A percentile compares a stretch with the other conserved stretches of the same genome.
phyloP scores from a whole-genome alignment of 2,113 vertebrate genomes.

The Tetrax tetrax region DNA sequence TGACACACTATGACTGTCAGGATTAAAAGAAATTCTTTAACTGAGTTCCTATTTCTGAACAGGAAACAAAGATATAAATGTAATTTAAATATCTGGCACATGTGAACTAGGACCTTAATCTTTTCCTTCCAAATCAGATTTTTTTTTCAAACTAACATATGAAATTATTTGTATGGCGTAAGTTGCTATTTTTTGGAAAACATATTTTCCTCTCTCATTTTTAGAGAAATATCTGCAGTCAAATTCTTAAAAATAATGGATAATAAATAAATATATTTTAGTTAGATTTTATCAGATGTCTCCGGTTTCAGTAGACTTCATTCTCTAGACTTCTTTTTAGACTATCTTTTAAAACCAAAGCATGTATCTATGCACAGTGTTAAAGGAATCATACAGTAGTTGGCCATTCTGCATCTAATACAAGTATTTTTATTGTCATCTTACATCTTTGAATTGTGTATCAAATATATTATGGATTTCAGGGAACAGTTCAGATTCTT shows the following conservation, averaged over 20 bases:
- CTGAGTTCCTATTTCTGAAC: not conserved
- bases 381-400: not conserved
- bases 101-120: not conserved
- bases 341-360: not conserved
- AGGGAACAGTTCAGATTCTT: not conserved
- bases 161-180: not conserved
- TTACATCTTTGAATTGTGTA: not conserved
- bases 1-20: not conserved
- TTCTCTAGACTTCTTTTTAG: not conserved
- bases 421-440: not conserved
- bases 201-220: not conserved
- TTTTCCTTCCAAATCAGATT: not conserved
- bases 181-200: not conserved
- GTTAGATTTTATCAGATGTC: not conserved
- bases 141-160: not conserved
- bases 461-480: conserved; percentile 36
- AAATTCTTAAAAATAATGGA: not conserved
- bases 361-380: not conserved
- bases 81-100: not conserved
- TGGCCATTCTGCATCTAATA: not conserved
- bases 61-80: not conserved
- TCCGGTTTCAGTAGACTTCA: not conserved
- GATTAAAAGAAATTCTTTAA: not conserved
- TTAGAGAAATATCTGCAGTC: not conserved
- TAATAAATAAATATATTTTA: not conserved